These are phyloP conservation scores for Scolopax bukidnonensis DNA, from an alignment of 2,797 vertebrate genomes.

Conservation along the genomic window DNA sequence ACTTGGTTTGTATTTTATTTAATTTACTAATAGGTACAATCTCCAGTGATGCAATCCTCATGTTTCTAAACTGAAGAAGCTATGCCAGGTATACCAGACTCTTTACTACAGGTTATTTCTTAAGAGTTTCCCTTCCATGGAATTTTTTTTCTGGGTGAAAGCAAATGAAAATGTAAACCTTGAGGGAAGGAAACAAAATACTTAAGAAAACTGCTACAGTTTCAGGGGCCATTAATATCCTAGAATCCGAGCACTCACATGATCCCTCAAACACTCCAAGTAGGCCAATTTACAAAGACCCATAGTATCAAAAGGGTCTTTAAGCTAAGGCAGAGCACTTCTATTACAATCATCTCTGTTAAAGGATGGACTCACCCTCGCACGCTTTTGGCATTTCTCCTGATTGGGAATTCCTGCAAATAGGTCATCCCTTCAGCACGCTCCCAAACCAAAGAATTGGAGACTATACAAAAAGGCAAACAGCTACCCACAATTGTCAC, in stretches of 20 bases:
- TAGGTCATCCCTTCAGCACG: background rate
- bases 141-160: background rate
- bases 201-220: background rate
- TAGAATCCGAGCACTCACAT: background rate
- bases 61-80: background rate
- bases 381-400: background rate
- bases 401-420: background rate
- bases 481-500: background rate
- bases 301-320: background rate
- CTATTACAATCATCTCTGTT: background rate
- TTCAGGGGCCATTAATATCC: background rate
- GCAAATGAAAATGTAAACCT: background rate
- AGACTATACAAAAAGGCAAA: background rate
- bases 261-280: background rate
- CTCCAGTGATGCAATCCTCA: background rate
- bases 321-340: background rate
- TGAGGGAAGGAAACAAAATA: background rate
- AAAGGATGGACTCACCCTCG: background rate
- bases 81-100: background rate
- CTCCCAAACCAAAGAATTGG: background rate
- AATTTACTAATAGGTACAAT: background rate
- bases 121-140: background rate
- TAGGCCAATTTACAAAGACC: background rate
- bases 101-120: background rate
- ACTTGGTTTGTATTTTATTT: background rate